These are phyloP conservation scores for Ursus arctos DNA, from an alignment of 2,113 vertebrate genomes.

Conservation along the genomic window DNA sequence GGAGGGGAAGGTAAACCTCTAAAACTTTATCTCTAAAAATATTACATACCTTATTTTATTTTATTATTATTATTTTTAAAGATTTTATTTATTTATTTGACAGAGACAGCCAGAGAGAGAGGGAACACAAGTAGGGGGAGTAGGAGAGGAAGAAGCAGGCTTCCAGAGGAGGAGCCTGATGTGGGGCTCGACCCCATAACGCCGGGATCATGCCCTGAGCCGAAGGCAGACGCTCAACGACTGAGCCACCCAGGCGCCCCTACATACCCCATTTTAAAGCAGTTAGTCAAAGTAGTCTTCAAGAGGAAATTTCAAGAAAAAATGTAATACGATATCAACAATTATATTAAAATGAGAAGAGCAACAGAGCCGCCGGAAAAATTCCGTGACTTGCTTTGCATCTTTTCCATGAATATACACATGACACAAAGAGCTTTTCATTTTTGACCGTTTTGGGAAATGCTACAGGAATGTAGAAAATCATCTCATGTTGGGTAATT, in stretches of 20 bases:
- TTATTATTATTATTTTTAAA: too few species aligned
- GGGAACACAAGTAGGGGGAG: too few species aligned
- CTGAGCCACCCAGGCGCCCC: too few species aligned
- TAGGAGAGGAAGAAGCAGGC: too few species aligned
- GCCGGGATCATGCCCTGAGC: too few species aligned
- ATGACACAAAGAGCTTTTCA: not conserved
- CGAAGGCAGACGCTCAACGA: too few species aligned
- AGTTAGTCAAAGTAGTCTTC: not conserved
- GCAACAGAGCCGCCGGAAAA: not conserved
- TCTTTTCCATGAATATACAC: not conserved
- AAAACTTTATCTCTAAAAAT: not conserved
- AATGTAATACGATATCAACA: not conserved
- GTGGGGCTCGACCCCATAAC: too few species aligned
- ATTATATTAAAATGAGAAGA: not conserved
- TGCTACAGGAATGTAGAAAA: not conserved
- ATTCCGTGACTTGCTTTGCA: not conserved
- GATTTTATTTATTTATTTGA: too few species aligned
- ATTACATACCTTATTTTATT: too few species aligned
- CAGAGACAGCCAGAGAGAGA: too few species aligned
- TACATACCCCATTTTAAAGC: too few species aligned
- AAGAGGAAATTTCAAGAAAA: not conserved
- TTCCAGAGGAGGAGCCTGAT: too few species aligned
- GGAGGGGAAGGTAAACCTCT: not conserved
- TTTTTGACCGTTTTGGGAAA: not conserved
- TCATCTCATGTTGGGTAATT: slow-evolving; percentile 1